Evolutionary conservation across 2,797 vertebrate species (phyloP), one percentile per base, ranked within the genome.

Genomic region (Tenualosa thibaudeaui): DNA sequence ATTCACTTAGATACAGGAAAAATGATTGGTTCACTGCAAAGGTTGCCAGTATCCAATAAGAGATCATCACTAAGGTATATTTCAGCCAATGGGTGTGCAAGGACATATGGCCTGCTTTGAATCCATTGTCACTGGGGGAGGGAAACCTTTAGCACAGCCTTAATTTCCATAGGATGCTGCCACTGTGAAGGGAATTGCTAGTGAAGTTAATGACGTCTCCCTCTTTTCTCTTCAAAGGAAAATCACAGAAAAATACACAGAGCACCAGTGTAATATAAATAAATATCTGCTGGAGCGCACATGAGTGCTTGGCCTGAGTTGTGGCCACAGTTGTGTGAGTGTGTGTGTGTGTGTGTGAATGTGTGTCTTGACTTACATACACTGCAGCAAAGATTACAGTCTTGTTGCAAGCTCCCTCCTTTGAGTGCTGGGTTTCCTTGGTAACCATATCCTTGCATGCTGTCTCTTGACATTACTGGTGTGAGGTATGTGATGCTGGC

Each of bases 1-100:
- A 87, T 93, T 91, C 3, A 94, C 94, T 84, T 91, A 90, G 95
- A 95, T 91, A 95, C 94, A 94, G 94, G 0, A 85, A 31, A 84
- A 17, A 8, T 54, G 90, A 95, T 95, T 95, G 94, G 95, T 81
- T 88, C 71, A 53, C 51, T 68, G 89, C 87, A 88, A 81, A 65
- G 58, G 81, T 87, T 82, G 87, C 15, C 82, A 86, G 87, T 81
- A 89, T 85, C 93, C 93, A 95, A 94, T 93, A 85, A 89, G 87
- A 90, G 89, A 83, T 88, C 86, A 82, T 86, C 87, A 91, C 84
- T 51, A n/a, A 37, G n/a, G 86, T 71, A 86, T 83, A 83, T 84
- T 84, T 54, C 82, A 58, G 88, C 89, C 90, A 91, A 90, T 90
- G 86, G 87, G 62, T 37, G 87, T 84, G 82, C 86, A 86, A 85